Percentiles rank a stretch among this genome's conserved stretches.
Conservation (phyloP, 2,797 vertebrate genomes). For the Apogon talboti region DNA sequence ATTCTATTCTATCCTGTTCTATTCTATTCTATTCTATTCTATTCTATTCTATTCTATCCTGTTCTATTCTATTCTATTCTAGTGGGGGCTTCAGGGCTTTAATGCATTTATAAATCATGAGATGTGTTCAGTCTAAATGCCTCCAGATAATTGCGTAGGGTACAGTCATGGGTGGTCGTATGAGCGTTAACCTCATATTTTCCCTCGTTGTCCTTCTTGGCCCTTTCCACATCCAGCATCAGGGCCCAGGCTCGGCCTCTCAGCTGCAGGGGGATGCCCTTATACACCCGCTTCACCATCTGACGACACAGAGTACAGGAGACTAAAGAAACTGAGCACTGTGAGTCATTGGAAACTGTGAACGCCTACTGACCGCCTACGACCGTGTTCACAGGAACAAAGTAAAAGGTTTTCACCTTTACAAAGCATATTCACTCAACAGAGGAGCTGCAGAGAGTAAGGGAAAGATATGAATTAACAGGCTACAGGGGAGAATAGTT, state of each 20-base stretch:
- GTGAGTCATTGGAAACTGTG: constrained; percentile 35
- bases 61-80: too few relatives aligned
- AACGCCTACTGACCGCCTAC: constrained; percentile 27
- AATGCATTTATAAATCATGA: too few relatives aligned
- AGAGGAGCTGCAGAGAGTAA: not conserved
- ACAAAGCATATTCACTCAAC: not conserved
- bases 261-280: constrained; percentile 89
- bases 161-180: not conserved
- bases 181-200: constrained; percentile 85
- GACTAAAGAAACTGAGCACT: not conserved
- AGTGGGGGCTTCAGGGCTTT: too few relatives aligned
- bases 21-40: too few relatives aligned
- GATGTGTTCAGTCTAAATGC: not conserved
- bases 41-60: too few relatives aligned
- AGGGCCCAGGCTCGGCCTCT: constrained; percentile 88
- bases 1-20: too few relatives aligned
- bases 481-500: not conserved
- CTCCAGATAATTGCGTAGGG: too few relatives aligned
- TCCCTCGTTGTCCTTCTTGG: constrained; percentile 86
- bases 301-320: constrained; percentile 46
- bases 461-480: not conserved
- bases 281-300: constrained; percentile 88
- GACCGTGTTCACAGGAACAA: constrained; percentile 8
- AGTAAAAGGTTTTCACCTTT: not conserved
- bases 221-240: constrained; percentile 85